These are phyloP conservation scores for Scrobipalpa atriplicella DNA, from an alignment of 2,888 invertebrate genomes.

Conservation along the genomic window DNA sequence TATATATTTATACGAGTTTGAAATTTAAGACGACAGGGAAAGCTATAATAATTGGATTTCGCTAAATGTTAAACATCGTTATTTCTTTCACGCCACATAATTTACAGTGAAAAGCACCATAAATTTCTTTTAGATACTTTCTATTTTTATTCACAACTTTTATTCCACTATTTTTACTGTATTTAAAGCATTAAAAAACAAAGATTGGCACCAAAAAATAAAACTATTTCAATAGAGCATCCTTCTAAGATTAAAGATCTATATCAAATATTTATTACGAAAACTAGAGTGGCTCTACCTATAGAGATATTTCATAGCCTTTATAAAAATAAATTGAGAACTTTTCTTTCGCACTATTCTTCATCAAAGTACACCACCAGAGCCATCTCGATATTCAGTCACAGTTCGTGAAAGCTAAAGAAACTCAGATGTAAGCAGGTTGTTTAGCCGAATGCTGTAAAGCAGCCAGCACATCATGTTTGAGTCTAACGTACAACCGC, in stretches of 20 bases:
- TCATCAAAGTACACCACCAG: background rate
- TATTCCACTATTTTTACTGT: slow-evolving; percentile 60
- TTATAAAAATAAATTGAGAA: slow-evolving; percentile 27
- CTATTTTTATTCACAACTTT: slow-evolving; percentile 73
- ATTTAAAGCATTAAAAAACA: slow-evolving; percentile 68
- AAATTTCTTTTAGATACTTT: slow-evolving; percentile 62
- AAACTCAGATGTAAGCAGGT: slow-evolving; percentile 83
- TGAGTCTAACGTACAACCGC: slow-evolving; percentile 94
- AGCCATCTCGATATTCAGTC: background rate
- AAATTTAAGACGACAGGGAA: slow-evolving; percentile 44
- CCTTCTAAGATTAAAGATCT: slow-evolving; percentile 18
- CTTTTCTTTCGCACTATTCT: background rate
- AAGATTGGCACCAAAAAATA: slow-evolving; percentile 74
- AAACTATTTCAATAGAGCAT: slow-evolving; percentile 38
- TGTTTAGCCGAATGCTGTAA: slow-evolving; percentile 94
- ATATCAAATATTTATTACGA: background rate
- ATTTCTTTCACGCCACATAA: slow-evolving; percentile 34
- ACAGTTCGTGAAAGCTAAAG: background rate
- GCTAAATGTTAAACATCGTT: background rate
- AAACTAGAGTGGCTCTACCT: slow-evolving; percentile 5
- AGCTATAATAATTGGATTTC: slow-evolving; percentile 23
- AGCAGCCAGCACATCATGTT: slow-evolving; percentile 94
- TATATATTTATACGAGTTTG: slow-evolving; percentile 45
- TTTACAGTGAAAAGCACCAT: slow-evolving; percentile 67
- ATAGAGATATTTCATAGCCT: slow-evolving; percentile 28